Percentiles rank a stretch among this genome's conserved stretches.
Conservation (phyloP, 2,888 invertebrate species). For the Amphipoea lucens region DNA sequence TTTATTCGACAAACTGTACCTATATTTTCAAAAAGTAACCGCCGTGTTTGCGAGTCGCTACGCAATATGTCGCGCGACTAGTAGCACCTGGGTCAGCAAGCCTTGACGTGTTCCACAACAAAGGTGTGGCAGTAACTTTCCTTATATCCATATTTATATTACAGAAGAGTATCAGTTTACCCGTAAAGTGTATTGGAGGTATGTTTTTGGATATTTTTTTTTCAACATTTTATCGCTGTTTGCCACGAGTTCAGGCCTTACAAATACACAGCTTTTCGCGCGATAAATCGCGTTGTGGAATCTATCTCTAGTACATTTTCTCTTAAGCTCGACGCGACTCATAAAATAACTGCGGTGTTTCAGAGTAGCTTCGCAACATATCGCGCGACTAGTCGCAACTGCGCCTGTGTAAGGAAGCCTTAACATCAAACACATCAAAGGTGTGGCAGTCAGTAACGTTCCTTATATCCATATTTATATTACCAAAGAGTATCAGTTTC, state of each 20-base stretch:
- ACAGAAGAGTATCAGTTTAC: constrained; percentile 34
- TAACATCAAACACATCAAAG: constrained; percentile 38
- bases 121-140: constrained; percentile 12
- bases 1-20: neutral
- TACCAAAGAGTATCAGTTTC: constrained; percentile 37
- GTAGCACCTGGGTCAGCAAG: neutral
- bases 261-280: neutral
- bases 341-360: neutral
- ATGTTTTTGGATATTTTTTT: constrained; percentile 25
- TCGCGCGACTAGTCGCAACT: neutral
- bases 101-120: constrained; percentile 16
- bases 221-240: neutral
- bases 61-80: neutral
- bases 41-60: neutral
- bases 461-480: constrained; percentile 40
- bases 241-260: neutral
- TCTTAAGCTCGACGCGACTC: neutral
- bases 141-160: constrained; percentile 34
- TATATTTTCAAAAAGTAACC: neutral
- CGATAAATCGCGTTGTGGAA: neutral
- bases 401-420: neutral
- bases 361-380: neutral
- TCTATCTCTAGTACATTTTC: neutral
- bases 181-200: constrained; percentile 25
- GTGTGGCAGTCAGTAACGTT: neutral